phyloP scores from a whole-genome alignment of 2,797 vertebrate species.

The Thripadectes ignobilis region DNA sequence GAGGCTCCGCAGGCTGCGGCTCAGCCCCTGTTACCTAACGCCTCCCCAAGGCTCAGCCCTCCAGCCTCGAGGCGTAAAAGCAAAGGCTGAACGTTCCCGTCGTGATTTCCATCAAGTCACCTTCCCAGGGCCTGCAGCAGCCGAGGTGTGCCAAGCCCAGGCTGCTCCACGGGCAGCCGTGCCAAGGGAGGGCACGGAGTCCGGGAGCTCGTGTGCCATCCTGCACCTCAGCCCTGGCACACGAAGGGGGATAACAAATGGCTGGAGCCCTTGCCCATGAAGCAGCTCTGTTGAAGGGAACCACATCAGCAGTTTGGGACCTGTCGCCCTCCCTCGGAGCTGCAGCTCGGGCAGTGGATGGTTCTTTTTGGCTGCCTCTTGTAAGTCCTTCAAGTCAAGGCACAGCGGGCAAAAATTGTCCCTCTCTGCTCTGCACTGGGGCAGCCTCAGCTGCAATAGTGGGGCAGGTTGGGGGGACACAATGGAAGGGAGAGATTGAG shows the following conservation, averaged over 20 bases:
- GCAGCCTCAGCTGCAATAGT: not conserved
- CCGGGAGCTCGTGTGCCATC: not conserved
- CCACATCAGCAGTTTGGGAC: not conserved
- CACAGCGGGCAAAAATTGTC: not conserved
- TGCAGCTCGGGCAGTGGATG: accelerated
- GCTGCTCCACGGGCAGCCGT: not conserved
- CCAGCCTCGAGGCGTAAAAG: not conserved
- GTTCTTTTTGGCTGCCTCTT: not conserved
- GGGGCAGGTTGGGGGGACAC: not conserved
- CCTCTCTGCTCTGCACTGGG: not conserved
- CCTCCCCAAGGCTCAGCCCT: not conserved
- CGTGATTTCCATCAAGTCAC: not conserved
- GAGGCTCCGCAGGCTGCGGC: not conserved
- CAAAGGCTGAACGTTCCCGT: accelerated
- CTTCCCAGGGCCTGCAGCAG: not conserved
- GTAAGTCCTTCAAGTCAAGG: not conserved
- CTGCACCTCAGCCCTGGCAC: not conserved
- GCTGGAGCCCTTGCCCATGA: not conserved
- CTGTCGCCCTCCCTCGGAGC: accelerated
- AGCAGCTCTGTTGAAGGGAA: not conserved
- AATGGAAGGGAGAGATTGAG: not conserved
- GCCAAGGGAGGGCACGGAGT: not conserved
- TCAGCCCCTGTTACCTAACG: accelerated
- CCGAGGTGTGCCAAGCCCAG: accelerated
- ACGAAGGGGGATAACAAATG: accelerated